phyloP scores from a whole-genome alignment of 30 jellyfish, hydroid and myxozoan genomes.

The Phacellophora camtschatica region DNA sequence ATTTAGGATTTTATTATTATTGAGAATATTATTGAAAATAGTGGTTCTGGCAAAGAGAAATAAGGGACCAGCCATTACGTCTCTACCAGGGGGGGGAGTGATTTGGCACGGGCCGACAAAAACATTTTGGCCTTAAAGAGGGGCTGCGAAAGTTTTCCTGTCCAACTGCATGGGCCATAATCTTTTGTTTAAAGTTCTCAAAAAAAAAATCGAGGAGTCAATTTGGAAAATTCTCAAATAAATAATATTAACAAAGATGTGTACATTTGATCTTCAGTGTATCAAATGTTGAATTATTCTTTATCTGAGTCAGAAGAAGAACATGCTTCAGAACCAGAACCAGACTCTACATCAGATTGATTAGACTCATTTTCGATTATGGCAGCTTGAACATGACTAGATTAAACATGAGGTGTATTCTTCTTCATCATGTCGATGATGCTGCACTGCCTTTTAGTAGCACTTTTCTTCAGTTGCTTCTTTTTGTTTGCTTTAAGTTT shows the following conservation, averaged over 20 bases:
- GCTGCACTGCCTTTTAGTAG: not conserved
- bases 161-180: not conserved
- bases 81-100: not conserved
- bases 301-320: not conserved
- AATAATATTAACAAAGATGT: not conserved
- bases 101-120: not conserved
- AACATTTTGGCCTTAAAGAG: not conserved
- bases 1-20: too few relatives aligned
- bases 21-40: too few relatives aligned
- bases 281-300: not conserved
- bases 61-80: not conserved
- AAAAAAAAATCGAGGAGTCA: not conserved
- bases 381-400: too few relatives aligned
- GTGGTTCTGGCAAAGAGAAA: too few relatives aligned
- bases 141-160: not conserved
- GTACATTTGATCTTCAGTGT: not conserved
- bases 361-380: not conserved
- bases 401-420: not conserved
- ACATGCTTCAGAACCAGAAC: not conserved
- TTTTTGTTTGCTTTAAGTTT: not conserved
- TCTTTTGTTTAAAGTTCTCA: not conserved
- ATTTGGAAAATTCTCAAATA: not conserved
- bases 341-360: not conserved
- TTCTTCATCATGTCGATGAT: not conserved
- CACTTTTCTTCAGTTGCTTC: not conserved